Conservation (phyloP, 2,888 invertebrate species). For the Chloroclystis v-ata region DNA sequence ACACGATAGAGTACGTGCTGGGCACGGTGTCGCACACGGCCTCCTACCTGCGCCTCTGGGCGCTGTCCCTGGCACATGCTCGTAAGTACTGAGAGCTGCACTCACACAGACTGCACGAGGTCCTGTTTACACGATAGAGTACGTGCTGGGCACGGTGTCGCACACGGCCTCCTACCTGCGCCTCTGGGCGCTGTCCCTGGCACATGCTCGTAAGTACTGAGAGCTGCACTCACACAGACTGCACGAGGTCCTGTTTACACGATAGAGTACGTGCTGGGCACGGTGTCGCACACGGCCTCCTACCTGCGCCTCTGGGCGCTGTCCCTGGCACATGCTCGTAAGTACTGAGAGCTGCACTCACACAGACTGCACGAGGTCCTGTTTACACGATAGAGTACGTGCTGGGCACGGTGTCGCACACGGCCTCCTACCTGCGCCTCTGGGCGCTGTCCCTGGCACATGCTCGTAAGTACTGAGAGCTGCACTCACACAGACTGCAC, state of each 20-base stretch:
- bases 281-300: slow-evolving; percentile 94
- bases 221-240: neutral
- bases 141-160: slow-evolving; percentile 92
- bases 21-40: slow-evolving; percentile 96
- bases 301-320: slow-evolving; percentile 94
- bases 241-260: slow-evolving; percentile 91
- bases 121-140: slow-evolving; percentile 94
- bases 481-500: neutral
- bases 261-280: slow-evolving; percentile 92
- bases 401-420: slow-evolving; percentile 93
- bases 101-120: slow-evolving; percentile 65
- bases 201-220: slow-evolving; percentile 79
- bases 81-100: neutral
- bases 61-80: slow-evolving; percentile 88
- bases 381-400: slow-evolving; percentile 94
- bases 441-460: slow-evolving; percentile 95
- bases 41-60: slow-evolving; percentile 93
- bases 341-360: neutral
- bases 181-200: slow-evolving; percentile 92
- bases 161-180: slow-evolving; percentile 94
- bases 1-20: slow-evolving; percentile 92
- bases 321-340: slow-evolving; percentile 87
- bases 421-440: slow-evolving; percentile 91
- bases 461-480: slow-evolving; percentile 52
- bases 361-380: slow-evolving; percentile 80